Conservation (phyloP, 2,797 vertebrate species). For the Columba guinea region DNA sequence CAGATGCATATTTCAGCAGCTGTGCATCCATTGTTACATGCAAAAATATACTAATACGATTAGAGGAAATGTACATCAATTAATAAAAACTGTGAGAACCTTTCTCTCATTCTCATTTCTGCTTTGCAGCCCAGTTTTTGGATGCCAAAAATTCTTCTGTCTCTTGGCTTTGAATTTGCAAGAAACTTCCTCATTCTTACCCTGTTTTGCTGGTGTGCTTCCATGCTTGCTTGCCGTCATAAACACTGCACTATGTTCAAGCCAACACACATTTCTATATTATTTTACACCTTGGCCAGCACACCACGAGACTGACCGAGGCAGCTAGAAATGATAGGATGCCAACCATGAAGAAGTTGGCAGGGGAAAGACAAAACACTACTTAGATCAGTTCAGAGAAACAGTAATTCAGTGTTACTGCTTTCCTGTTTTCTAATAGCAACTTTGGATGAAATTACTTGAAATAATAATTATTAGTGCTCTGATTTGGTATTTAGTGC, state of each 20-base stretch:
- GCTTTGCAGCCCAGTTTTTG: neutral
- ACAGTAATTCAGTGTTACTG: neutral
- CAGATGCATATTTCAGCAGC: no score
- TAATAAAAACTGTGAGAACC: neutral
- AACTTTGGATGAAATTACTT: neutral
- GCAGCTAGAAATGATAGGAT: neutral
- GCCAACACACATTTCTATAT: fast-evolving
- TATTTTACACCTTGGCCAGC: neutral
- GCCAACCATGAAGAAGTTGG: neutral
- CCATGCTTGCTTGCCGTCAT: neutral
- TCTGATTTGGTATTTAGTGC: neutral
- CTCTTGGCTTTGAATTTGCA: neutral
- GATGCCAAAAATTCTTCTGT: neutral
- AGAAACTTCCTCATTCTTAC: neutral
- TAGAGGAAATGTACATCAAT: no score
- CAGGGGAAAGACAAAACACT: neutral
- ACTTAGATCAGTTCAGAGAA: neutral
- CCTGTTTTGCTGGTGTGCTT: neutral
- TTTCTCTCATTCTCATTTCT: neutral
- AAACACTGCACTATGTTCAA: neutral
- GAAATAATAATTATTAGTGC: neutral
- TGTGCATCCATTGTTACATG: no score
- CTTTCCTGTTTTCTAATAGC: neutral
- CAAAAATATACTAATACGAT: no score
- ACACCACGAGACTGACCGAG: neutral